phyloP scores from a whole-genome alignment of 2,888 invertebrate genomes.

The Agrotis puta region DNA sequence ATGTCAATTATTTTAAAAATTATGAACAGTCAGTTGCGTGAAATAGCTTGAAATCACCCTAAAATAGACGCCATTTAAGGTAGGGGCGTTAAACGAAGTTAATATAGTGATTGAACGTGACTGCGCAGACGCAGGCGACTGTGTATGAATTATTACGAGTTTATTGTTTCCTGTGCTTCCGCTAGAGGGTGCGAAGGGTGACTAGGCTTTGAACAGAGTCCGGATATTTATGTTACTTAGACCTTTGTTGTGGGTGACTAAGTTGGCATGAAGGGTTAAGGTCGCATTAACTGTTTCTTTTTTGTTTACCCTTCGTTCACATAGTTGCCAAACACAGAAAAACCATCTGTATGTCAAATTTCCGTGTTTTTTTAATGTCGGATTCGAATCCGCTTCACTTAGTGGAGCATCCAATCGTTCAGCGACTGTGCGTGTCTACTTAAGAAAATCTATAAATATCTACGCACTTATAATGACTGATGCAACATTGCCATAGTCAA shows the following conservation, averaged over 20 bases:
- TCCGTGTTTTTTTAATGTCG: no score
- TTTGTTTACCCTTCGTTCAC: not conserved
- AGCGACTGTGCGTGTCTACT: no score
- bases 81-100: slow-evolving; percentile 66
- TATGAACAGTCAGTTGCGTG: slow-evolving; percentile 70
- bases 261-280: not conserved
- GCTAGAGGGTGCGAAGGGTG: slow-evolving; percentile 65
- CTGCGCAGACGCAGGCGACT: slow-evolving; percentile 64
- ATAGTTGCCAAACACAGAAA: no score
- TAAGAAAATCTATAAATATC: not conserved
- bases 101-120: slow-evolving; percentile 74
- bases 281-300: no score
- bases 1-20: slow-evolving; percentile 76
- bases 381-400: no score
- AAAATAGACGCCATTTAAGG: slow-evolving; percentile 62
- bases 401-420: no score
- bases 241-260: slow-evolving; percentile 14
- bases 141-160: slow-evolving; percentile 75
- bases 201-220: slow-evolving; percentile 52
- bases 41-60: slow-evolving; percentile 55
- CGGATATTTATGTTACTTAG: slow-evolving; percentile 39
- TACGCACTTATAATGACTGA: not conserved
- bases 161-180: slow-evolving; percentile 81
- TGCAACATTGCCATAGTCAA: not conserved
- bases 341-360: no score